Base-by-base conservation (phyloP, 2,888 invertebrate species). In the Metopia argyrocephala region DNA sequence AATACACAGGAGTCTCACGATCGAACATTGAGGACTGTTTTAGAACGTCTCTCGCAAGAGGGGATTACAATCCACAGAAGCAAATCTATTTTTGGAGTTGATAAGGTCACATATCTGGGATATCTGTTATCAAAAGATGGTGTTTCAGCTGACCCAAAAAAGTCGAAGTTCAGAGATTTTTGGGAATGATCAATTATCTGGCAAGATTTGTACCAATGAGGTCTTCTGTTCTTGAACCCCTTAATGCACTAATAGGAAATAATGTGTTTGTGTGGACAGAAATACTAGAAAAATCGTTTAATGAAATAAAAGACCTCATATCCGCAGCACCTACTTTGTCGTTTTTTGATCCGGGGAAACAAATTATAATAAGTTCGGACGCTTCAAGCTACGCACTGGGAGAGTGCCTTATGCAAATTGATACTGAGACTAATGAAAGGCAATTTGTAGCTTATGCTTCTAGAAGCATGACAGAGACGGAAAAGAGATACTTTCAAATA, bases 161-260 rank as follows among this genome's bases (percentile, higher is more conserved):
- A n/a, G 62, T 62, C 3, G 66, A 74, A 20, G 66, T 78, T 23
- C 78, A 62, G 9, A 12, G 73, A 62, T 78, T 78, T 20, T 48
- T 73, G n/a, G 78, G 78, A 2, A 73, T 78, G 66, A 68, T 78
- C 1, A 73, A 73, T 15, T 78, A 21, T 27, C n/a, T 68, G 2
- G 52, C 46, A 3, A 78, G 56, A 15, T 65, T 74, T 18, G 31
- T 74, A 21, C 1, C 23, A 5, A 73, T 73, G 52, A 56, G 62
- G 21, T 64, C 62, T 18, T 56, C 28, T 2, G 46, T 73, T 1
- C 56, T 57, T 12, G 57, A 65, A 50, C 50, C 64, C 31, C 57
- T 74, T 5, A 64, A 56, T 12, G 23, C 50, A 4, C 23, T 57
- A 12, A 18, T 57, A 9, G 73, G 57, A 50, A 65, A 50, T 18